Evolutionary conservation across 2,888 invertebrate species (phyloP).

Genomic region (Dioctria rufipes): DNA sequence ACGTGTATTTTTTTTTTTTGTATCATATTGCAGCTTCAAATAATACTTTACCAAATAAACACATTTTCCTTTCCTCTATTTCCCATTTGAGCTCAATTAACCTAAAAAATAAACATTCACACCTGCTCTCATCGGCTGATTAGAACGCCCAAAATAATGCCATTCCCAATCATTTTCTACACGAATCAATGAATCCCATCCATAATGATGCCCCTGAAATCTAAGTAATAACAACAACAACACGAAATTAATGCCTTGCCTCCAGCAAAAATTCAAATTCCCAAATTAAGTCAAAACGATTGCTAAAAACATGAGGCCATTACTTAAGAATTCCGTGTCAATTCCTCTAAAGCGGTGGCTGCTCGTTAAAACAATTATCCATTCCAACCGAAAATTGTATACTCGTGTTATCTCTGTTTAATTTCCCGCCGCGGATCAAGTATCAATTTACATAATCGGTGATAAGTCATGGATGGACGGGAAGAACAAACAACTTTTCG

Average conservation of each 20-base stretch:
- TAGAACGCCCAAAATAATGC: background rate
- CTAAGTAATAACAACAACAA: too few species aligned
- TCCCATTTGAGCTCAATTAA: background rate
- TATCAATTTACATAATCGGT: constrained; percentile 31
- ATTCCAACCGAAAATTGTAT: constrained; percentile 2
- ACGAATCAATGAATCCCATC: background rate
- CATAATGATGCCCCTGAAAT: background rate
- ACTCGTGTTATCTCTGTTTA: constrained; percentile 13
- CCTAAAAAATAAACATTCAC: background rate
- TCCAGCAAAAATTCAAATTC: too few species aligned
- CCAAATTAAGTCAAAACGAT: background rate
- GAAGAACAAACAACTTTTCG: constrained; percentile 10
- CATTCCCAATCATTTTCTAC: background rate
- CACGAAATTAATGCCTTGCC: too few species aligned
- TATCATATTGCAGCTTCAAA: too few species aligned
- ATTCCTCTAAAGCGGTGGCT: background rate
- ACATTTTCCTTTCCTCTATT: too few species aligned
- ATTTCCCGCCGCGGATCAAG: constrained; percentile 14
- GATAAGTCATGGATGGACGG: constrained; percentile 21
- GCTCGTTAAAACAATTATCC: background rate
- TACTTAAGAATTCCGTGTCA: background rate
- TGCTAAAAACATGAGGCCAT: background rate
- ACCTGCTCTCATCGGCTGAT: background rate
- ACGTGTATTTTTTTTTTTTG: too few species aligned
- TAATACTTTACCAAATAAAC: too few species aligned